Evolutionary conservation across 1,140 invertebrate species (phyloP), one percentile per base, ranked within the genome.

Genomic region (Drosophila kurseongensis): DNA sequence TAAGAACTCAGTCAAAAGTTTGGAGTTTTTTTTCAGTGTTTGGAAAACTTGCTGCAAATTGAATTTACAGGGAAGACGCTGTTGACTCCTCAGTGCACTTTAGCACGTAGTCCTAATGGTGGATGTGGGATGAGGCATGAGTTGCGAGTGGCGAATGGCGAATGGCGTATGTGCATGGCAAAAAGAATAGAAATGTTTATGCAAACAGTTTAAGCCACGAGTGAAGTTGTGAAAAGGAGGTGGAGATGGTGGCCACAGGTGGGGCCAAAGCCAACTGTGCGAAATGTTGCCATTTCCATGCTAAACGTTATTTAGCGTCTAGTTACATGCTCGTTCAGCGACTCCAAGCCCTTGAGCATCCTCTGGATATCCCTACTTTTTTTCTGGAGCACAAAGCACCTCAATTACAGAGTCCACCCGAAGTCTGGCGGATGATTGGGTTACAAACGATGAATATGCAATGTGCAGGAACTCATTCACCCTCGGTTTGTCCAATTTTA

Each of bases 221-320:
- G 38, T 18, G 32, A 36, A 36, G 50, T 52, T 36, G 50, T 32
- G 6, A 68, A 41, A 52, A 40, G 14, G 10, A 36, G 14, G 14
- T 5, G 45, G 32, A 18, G 38, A 48, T 18, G 32, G 14, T 36
- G 38, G 57, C 36, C 47, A 54, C 56, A 60, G 58, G 38, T 52
- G 51, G 36, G 42, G 38, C 27, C 41, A 35, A 35, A 60, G 60
- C 55, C 41, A 63, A 63, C 51, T 38, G 47, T 29, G 54, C 35
- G 13, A 61, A 75, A 69, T 68, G 52, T 61, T 68, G 76, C 80
- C 76, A 83, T 80, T 83, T 84, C 75, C 69, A 84, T 80, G 83
- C 71, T 88, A 88, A 86, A 88, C 82, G 75, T 65, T 78, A 68
- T 75, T 86, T 81, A 85, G 75, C 82, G 74, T 85, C 73, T 80